Conservation (phyloP, 2,797 vertebrate genomes). For the Danio aesculapii region DNA sequence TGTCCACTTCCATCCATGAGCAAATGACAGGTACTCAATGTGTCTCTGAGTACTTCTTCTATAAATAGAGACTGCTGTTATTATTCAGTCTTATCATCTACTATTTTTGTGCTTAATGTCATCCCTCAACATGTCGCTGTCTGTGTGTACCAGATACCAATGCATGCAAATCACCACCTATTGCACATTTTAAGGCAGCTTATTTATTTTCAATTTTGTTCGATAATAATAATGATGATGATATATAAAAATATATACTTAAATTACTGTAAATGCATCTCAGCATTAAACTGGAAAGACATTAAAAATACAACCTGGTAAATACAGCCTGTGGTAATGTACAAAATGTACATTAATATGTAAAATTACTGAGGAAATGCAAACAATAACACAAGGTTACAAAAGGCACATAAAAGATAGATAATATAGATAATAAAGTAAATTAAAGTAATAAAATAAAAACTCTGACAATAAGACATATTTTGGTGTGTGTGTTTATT, state of each 20-base stretch:
- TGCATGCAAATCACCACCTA: neutral
- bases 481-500: too few relatives aligned
- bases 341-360: neutral
- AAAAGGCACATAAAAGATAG: neutral
- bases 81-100: slow-evolving; percentile 44
- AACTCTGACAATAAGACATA: too few relatives aligned
- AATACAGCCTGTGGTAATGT: too few relatives aligned
- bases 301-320: too few relatives aligned
- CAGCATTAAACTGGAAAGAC: neutral
- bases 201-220: neutral
- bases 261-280: too few relatives aligned
- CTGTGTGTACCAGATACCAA: slow-evolving; percentile 4
- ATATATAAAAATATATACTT: too few relatives aligned
- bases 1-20: slow-evolving; percentile 50
- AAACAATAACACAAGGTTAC: neutral
- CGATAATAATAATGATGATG: too few relatives aligned
- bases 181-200: neutral
- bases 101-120: slow-evolving; percentile 12
- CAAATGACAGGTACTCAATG: slow-evolving; percentile 36
- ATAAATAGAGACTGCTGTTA: slow-evolving; percentile 57
- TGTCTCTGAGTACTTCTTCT: slow-evolving; percentile 35
- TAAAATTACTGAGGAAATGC: neutral
- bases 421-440: neutral
- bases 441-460: too few relatives aligned
- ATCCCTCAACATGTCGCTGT: neutral